Percentiles rank a stretch among this genome's conserved stretches.
These are phyloP conservation scores for Anastatus disparis DNA, from an alignment of 1,140 invertebrate genomes.

Conservation along the genomic window DNA sequence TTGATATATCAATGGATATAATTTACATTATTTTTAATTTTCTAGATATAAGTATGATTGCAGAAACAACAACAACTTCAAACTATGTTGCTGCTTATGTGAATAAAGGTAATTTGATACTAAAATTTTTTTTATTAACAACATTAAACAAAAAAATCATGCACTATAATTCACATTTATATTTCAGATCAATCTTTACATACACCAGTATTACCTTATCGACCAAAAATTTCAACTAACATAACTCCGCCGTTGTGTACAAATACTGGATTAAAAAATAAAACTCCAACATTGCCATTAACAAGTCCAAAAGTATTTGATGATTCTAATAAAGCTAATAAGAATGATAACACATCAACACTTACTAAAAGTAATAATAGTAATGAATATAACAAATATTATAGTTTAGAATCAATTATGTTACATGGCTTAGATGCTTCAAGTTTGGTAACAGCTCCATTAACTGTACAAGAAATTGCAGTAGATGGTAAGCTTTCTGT, in stretches of 20 bases:
- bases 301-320: conserved; percentile 4
- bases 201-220: conserved; percentile 10
- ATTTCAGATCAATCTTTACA: conserved; percentile 32
- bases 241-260: background rate
- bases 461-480: conserved; percentile 22
- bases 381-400: conserved; percentile 13
- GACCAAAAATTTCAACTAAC: conserved; percentile 5
- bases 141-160: background rate
- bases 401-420: conserved; percentile 26
- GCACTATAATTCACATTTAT: background rate
- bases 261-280: background rate
- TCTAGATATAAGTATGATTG: conserved; percentile 13
- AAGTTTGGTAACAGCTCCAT: background rate
- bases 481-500: conserved; percentile 10
- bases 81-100: background rate
- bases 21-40: conserved; percentile 14
- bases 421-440: conserved; percentile 26
- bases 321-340: background rate
- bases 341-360: conserved; percentile 11
- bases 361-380: conserved; percentile 24
- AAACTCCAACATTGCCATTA: background rate
- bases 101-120: conserved; percentile 6
- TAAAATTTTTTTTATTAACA: background rate
- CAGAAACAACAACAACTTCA: conserved; percentile 2
- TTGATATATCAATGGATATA: too few species aligned